Evolutionary conservation across 2,113 vertebrate genomes (phyloP), one percentile per base, ranked within the genome.

Genomic region (Chlorodrepanis virens): DNA sequence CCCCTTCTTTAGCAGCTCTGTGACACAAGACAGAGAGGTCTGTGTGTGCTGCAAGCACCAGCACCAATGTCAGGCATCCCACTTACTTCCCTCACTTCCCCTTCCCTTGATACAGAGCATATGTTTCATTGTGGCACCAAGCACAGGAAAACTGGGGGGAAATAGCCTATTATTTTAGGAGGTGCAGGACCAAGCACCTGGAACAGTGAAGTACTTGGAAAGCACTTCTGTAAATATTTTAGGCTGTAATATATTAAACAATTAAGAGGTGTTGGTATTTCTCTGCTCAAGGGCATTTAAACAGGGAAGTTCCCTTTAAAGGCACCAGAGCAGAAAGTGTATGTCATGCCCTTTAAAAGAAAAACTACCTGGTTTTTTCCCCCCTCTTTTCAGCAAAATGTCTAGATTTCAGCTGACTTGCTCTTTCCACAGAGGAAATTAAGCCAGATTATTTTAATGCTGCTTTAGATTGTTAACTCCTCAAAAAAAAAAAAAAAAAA

Each of bases 231-330:
- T 93, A 95, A 95, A 94, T 92, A 42, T 91, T 96, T 89, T 85
- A 83, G 77, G 72, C 83, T 83, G 57, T 56, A 92, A 92, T 90
- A 82, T 84, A 86, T 94, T 96, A 96, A 95, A 90, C 92, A 96
- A 94, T 93, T 94, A 96, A 74, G 76, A 96, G 83, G 91, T 94
- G 85, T 90, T 96, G 91, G 87, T 91, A 95, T 93, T 97, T 96
- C 83, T 95, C 72, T 78, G 93, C 91, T 94, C 2, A 6, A 90
- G 89, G 93, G 68, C 70, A 72, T 77, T 90, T 87, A 82, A 93
- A 91, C n/a, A 85, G 78, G 89, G 70, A 93, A 92, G 93, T 74
- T 60, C 59, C 68, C 90, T 96, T 96, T 95, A 96, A 96, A 91
- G 68, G 87, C 83, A 95, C 49, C 54, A 64, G 50, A 86, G 65